These are phyloP conservation scores for Hyphantria cunea DNA, from an alignment of 1,140 invertebrate species.

Conservation along the genomic window DNA sequence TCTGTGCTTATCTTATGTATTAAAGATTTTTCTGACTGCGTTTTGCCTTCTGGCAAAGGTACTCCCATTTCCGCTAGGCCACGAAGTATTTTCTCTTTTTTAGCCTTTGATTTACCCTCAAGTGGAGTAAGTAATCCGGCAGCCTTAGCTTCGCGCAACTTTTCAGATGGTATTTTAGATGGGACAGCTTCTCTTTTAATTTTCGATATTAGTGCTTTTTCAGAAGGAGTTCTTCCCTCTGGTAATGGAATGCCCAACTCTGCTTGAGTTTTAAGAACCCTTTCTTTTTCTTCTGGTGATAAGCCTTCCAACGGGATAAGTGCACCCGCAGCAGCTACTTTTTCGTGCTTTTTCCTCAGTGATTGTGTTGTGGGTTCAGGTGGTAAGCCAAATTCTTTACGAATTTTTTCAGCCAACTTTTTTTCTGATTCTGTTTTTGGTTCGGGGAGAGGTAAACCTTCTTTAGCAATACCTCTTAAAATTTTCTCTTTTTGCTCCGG, in stretches of 20 bases:
- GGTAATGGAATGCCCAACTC: conserved; percentile 40
- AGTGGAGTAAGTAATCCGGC: conserved; percentile 39
- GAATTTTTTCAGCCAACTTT: conserved; percentile 4
- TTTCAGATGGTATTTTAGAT: conserved; percentile 14
- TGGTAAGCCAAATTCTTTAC: conserved; percentile 30
- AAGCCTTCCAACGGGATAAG: conserved; percentile 26
- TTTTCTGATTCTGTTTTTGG: conserved; percentile 41
- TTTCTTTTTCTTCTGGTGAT: conserved; percentile 33
- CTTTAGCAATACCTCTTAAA: conserved; percentile 26
- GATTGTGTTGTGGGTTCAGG: conserved; percentile 27
- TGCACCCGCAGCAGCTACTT: conserved; percentile 32
- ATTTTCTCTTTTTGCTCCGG: conserved; percentile 38
- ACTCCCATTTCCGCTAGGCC: conserved; percentile 32
- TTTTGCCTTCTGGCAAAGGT: conserved; percentile 42
- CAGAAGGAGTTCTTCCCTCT: conserved; percentile 40
- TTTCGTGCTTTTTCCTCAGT: conserved; percentile 29
- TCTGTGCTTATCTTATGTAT: conserved; percentile 21
- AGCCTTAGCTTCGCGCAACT: conserved; percentile 38
- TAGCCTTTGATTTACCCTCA: conserved; percentile 21
- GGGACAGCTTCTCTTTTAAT: conserved; percentile 13
- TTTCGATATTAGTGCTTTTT: conserved; percentile 33
- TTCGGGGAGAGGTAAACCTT: conserved; percentile 34
- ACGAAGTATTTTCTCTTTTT: conserved; percentile 39
- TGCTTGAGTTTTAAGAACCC: conserved; percentile 35
- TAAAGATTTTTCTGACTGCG: conserved; percentile 47